These are phyloP conservation scores for Girardinichthys multiradiatus DNA, from an alignment of 2,113 vertebrate genomes.

Conservation along the genomic window DNA sequence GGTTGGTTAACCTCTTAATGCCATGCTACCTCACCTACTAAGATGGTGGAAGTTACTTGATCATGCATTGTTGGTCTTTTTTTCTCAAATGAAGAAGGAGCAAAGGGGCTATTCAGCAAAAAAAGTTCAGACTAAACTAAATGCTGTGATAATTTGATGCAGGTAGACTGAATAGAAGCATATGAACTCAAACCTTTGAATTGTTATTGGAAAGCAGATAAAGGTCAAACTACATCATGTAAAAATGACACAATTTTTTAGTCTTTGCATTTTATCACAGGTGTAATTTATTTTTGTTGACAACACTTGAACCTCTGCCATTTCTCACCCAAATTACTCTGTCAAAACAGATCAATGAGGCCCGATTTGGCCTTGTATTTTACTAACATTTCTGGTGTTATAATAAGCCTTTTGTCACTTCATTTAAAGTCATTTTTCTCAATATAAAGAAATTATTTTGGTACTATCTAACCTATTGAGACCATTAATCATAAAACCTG, in stretches of 20 bases:
- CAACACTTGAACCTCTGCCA: neutral
- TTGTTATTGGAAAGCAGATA: neutral
- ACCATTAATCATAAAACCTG: slow-evolving; percentile 14
- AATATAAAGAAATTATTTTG: neutral
- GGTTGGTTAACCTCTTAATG: no score
- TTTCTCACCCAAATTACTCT: slow-evolving; percentile 9
- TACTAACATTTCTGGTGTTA: neutral
- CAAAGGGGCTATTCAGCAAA: neutral
- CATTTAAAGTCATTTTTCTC: slow-evolving; percentile 5
- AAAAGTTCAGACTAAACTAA: neutral
- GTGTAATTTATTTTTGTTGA: neutral
- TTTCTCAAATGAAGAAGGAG: neutral
- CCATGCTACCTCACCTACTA: neutral
- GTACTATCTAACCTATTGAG: neutral
- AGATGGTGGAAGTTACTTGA: neutral
- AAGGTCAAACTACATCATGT: neutral
- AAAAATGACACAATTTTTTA: neutral
- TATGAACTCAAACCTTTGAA: slow-evolving; percentile 1
- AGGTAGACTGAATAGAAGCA: neutral
- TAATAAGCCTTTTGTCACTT: neutral
- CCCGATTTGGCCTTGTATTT: slow-evolving; percentile 1
- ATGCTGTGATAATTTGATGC: neutral
- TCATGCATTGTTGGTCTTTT: neutral
- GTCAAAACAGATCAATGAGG: slow-evolving; percentile 17
- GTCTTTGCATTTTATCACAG: slow-evolving; percentile 5